A percentile compares a stretch with the other conserved stretches of the same genome.
phyloP scores from a whole-genome alignment of 2,888 invertebrate genomes.

The Eulithis prunata region DNA sequence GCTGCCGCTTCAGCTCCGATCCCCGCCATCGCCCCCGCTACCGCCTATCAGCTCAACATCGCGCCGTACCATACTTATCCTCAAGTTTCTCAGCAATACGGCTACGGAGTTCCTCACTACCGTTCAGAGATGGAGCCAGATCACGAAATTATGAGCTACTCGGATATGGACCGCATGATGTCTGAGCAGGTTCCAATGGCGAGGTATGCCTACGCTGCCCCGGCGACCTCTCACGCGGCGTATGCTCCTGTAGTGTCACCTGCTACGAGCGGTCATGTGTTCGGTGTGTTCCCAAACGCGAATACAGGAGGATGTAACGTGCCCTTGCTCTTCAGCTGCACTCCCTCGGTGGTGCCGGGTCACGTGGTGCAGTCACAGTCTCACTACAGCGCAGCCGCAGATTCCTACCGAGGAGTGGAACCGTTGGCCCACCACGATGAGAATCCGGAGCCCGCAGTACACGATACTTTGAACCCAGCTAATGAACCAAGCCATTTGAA shows the following conservation, averaged over 20 bases:
- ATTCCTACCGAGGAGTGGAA: constrained; percentile 58
- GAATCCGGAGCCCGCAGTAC: constrained; percentile 42
- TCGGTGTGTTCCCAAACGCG: constrained; percentile 69
- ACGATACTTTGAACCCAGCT: constrained; percentile 45
- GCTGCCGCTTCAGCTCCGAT: constrained; percentile 51
- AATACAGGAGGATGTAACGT: constrained; percentile 65
- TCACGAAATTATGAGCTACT: constrained; percentile 59
- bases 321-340: constrained; percentile 72
- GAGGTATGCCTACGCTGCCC: constrained; percentile 51
- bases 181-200: constrained; percentile 60
- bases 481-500: constrained; percentile 47
- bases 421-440: constrained; percentile 47
- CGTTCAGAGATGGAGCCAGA: constrained; percentile 49
- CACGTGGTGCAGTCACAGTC: constrained; percentile 53
- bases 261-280: constrained; percentile 51
- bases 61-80: constrained; percentile 43
- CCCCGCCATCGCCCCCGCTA: constrained; percentile 40
- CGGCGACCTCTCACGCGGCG: constrained; percentile 33
- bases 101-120: constrained; percentile 56
- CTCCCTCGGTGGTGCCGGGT: constrained; percentile 68
- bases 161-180: constrained; percentile 60
- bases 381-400: constrained; percentile 42
- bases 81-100: constrained; percentile 43
- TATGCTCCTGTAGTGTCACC: constrained; percentile 39
- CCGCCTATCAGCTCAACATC: constrained; percentile 41